phyloP scores from a whole-genome alignment of 2,888 invertebrate genomes.

The Andrena praecox region DNA sequence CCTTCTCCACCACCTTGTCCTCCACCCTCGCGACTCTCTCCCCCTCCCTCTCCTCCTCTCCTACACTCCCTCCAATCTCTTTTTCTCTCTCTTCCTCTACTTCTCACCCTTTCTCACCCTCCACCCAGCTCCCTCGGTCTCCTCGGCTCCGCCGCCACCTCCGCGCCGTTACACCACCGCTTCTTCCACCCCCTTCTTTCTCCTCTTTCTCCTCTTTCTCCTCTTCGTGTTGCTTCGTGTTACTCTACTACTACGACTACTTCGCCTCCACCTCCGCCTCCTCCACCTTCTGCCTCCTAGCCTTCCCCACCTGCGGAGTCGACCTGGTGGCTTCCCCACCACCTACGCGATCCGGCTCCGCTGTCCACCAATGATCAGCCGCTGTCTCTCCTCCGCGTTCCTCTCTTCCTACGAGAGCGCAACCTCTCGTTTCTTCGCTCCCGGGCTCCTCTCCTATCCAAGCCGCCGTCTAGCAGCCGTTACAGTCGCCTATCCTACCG shows the following conservation, averaged over 20 bases:
- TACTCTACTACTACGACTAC: conserved; percentile 64
- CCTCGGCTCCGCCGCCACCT: conserved; percentile 64
- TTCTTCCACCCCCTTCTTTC: conserved; percentile 73
- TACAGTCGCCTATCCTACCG: conserved; percentile 1
- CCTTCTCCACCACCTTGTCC: conserved; percentile 71
- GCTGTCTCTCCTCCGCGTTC: conserved; percentile 78
- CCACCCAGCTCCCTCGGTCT: conserved; percentile 53
- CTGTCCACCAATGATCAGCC: conserved; percentile 84
- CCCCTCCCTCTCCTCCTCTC: conserved; percentile 59
- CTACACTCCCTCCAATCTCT: conserved; percentile 58
- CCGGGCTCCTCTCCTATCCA: conserved; percentile 50
- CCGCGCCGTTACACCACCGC: conserved; percentile 76
- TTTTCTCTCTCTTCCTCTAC: conserved; percentile 56
- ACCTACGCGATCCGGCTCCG: conserved; percentile 70
- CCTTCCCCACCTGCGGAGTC: conserved; percentile 76
- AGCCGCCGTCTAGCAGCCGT: conserved; percentile 16
- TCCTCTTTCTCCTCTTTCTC: conserved; percentile 67
- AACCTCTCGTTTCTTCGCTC: conserved; percentile 59
- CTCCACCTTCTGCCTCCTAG: conserved; percentile 68
- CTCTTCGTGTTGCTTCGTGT: conserved; percentile 65
- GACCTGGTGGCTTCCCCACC: conserved; percentile 77
- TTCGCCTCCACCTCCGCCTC: conserved; percentile 67
- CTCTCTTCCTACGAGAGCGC: conserved; percentile 65
- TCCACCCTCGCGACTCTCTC: conserved; percentile 69
- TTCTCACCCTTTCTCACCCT: conserved; percentile 51